Conservation (phyloP, 2,888 invertebrate genomes). For the Tolmerus cingulatus region DNA sequence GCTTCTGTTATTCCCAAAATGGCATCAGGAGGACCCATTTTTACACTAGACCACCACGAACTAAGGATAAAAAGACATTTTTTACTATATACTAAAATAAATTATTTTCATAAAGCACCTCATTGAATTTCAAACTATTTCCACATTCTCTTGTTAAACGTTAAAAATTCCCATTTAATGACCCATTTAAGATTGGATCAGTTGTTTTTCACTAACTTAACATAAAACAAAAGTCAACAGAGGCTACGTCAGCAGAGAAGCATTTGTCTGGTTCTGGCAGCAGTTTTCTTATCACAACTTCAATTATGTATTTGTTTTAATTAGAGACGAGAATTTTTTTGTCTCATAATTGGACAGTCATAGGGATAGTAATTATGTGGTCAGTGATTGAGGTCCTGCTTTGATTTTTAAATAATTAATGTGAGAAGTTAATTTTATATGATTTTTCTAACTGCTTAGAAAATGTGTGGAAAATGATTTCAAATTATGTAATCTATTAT, state of each 20-base stretch:
- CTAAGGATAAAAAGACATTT: constrained; percentile 61
- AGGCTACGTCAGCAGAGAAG: not conserved
- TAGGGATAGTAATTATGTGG: not conserved
- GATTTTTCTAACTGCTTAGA: no score
- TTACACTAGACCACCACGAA: constrained; percentile 87
- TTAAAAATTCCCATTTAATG: not conserved
- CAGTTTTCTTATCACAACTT: not conserved
- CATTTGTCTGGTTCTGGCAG: not conserved
- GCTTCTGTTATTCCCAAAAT: constrained; percentile 98
- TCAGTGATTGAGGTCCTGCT: not conserved
- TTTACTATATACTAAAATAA: not conserved
- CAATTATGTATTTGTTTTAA: not conserved
- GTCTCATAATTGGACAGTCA: not conserved
- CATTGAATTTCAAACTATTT: not conserved
- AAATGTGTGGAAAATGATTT: no score
- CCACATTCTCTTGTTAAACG: not conserved
- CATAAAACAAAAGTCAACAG: not conserved
- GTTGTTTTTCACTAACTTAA: not conserved
- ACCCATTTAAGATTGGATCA: not conserved
- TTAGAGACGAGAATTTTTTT: not conserved
- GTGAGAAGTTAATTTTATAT: no score
- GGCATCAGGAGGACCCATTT: constrained; percentile 97
- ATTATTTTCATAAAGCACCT: not conserved
- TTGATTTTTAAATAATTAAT: not conserved
- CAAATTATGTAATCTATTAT: no score